These are phyloP conservation scores for Mormoops blainvillei DNA, from an alignment of 2,113 vertebrate species.

Conservation along the genomic window DNA sequence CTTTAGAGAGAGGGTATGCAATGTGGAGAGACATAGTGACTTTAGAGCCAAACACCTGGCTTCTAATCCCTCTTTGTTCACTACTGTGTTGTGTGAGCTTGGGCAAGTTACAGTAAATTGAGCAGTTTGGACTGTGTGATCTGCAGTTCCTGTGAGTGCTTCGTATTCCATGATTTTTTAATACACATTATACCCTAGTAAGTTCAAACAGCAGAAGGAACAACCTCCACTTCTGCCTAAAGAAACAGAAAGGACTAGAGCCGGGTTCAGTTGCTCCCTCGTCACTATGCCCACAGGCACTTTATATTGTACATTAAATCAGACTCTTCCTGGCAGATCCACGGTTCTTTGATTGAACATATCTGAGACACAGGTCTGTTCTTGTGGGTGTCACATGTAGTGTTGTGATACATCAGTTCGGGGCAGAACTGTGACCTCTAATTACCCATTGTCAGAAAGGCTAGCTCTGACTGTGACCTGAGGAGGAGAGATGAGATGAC, in stretches of 20 bases:
- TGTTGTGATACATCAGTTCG: not conserved
- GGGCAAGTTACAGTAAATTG: not conserved
- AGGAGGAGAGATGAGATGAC: not conserved
- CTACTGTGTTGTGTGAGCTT: not conserved
- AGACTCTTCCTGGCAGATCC: not conserved
- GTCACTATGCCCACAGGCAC: not conserved
- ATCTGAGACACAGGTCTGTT: not conserved
- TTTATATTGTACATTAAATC: not conserved
- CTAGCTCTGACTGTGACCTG: not conserved
- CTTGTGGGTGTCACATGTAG: not conserved
- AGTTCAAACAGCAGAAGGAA: not conserved
- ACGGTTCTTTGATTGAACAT: not conserved
- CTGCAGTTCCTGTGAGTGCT: not conserved
- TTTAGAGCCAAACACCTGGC: not conserved
- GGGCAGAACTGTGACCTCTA: not conserved
- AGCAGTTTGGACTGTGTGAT: not conserved
- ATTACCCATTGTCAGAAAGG: slow-evolving; percentile 11
- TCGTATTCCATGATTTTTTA: not conserved
- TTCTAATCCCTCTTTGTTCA: not conserved
- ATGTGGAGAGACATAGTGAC: not conserved
- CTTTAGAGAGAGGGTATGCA: not conserved
- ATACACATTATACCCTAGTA: not conserved
- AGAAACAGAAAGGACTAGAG: not conserved
- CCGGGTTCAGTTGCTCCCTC: not conserved
- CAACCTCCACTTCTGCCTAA: not conserved